phyloP scores from a whole-genome alignment of 2,888 invertebrate species.

The Ephialtes manifestator region DNA sequence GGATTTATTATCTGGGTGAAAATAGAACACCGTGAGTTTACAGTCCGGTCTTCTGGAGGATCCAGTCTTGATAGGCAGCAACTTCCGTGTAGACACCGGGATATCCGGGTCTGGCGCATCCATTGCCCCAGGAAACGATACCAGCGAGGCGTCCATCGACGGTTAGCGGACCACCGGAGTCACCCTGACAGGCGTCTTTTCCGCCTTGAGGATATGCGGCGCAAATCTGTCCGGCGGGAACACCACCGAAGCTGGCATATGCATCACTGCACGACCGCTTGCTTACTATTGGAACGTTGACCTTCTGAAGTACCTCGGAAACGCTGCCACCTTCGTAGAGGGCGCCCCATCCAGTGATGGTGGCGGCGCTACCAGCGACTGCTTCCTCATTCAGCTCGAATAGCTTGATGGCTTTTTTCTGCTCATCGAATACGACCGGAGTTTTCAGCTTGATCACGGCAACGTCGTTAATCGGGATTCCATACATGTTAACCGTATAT shows the following conservation, averaged over 20 bases:
- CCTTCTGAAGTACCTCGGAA: slow-evolving; percentile 85
- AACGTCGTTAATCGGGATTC: slow-evolving; percentile 85
- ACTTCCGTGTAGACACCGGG: slow-evolving; percentile 87
- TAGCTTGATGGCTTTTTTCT: slow-evolving; percentile 86
- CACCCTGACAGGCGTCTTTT: slow-evolving; percentile 79
- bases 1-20: not conserved
- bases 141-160: slow-evolving; percentile 77
- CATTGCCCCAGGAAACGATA: slow-evolving; percentile 86
- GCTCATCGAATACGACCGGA: slow-evolving; percentile 86
- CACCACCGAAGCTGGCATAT: slow-evolving; percentile 82
- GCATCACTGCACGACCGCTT: slow-evolving; percentile 86
- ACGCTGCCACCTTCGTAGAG: slow-evolving; percentile 71
- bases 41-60: slow-evolving; percentile 67
- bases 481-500: slow-evolving; percentile 85
- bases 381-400: slow-evolving; percentile 80
- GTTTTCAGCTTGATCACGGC: slow-evolving; percentile 87
- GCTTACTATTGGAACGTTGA: slow-evolving; percentile 87
- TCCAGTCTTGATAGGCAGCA: slow-evolving; percentile 86
- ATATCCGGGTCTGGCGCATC: slow-evolving; percentile 87
- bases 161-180: slow-evolving; percentile 78
- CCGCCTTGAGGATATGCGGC: slow-evolving; percentile 88
- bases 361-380: slow-evolving; percentile 65
- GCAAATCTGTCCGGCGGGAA: slow-evolving; percentile 86
- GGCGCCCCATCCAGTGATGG: slow-evolving; percentile 78
- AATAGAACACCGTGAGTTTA: slow-evolving; percentile 27